phyloP scores from a whole-genome alignment of 2,797 vertebrate genomes.

The Falco cherrug region DNA sequence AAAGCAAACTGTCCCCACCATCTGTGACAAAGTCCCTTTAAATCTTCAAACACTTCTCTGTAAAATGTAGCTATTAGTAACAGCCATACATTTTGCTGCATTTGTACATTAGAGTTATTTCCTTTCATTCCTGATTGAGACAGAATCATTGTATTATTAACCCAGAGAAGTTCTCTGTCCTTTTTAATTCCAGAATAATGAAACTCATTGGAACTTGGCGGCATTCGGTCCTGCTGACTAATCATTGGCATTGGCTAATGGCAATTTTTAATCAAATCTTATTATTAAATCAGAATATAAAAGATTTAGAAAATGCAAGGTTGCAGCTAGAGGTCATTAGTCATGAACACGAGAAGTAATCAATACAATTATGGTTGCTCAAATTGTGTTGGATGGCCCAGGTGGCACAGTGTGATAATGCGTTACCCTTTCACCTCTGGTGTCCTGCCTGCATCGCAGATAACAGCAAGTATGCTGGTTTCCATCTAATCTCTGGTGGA shows the following conservation, averaged over 20 bases:
- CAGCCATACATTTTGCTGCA: constrained; percentile 21
- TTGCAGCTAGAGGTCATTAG: constrained; percentile 67
- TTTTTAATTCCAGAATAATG: constrained; percentile 67
- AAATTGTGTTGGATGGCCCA: constrained; percentile 55
- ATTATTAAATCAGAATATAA: constrained; percentile 67
- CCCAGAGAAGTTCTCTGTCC: constrained; percentile 51
- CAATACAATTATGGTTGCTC: constrained; percentile 61
- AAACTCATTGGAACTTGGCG: constrained; percentile 55
- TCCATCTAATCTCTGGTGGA: background rate
- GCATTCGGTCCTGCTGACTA: constrained; percentile 57
- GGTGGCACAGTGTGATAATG: constrained; percentile 57
- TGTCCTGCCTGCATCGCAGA: background rate
- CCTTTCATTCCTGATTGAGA: constrained; percentile 51
- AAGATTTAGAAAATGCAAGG: constrained; percentile 65
- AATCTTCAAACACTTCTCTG: constrained; percentile 30
- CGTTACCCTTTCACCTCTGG: constrained; percentile 55
- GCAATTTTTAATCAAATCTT: constrained; percentile 70
- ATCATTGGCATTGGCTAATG: constrained; percentile 61
- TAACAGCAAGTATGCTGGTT: background rate
- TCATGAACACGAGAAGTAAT: constrained; percentile 61
- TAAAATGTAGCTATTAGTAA: constrained; percentile 4
- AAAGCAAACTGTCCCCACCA: constrained; percentile 32
- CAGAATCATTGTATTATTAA: constrained; percentile 50
- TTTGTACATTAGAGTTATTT: constrained; percentile 36
- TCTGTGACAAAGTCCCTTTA: constrained; percentile 36